Percentiles rank a stretch among this genome's conserved stretches.
Evolutionary conservation across 30 jellyfish, hydroid and myxozoan genomes (phyloP).

Genomic region (Chrysaora quinquecirrha): DNA sequence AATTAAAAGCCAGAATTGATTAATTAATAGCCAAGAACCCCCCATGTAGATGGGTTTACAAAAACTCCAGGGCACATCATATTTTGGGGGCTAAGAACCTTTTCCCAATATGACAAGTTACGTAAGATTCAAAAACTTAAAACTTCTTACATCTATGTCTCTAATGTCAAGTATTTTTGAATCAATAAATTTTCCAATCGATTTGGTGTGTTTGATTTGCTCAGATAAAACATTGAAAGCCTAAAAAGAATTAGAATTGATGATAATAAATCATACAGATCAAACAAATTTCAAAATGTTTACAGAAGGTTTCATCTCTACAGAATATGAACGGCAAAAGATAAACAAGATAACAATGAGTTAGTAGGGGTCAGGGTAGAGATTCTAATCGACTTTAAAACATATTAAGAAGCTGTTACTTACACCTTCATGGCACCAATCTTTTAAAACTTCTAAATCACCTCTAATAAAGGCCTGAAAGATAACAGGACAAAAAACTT

Average conservation of each 20-base stretch:
- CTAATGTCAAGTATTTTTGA: conserved; percentile 88
- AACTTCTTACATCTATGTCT: conserved; percentile 83
- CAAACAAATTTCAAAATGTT: background rate
- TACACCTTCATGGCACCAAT: conserved; percentile 99
- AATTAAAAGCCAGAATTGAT: no score
- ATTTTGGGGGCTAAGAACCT: no score
- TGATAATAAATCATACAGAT: background rate
- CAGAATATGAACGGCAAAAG: no score
- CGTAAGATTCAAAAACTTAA: no score
- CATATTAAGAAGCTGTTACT: no score
- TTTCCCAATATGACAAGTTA: no score
- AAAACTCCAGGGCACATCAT: no score
- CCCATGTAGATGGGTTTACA: no score
- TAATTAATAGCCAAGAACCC: no score
- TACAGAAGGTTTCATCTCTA: background rate
- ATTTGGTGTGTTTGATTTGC: conserved; percentile 77
- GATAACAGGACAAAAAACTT: background rate
- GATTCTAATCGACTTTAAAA: no score
- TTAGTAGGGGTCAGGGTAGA: no score
- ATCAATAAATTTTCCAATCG: conserved; percentile 70
- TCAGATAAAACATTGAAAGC: conserved; percentile 87
- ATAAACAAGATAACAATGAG: no score
- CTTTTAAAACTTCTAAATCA: conserved; percentile 87
- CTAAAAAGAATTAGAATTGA: conserved; percentile 42
- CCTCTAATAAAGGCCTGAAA: conserved; percentile 87